Base-by-base conservation (phyloP, 2,888 invertebrate genomes). In the Nipponacmea schrenckii region DNA sequence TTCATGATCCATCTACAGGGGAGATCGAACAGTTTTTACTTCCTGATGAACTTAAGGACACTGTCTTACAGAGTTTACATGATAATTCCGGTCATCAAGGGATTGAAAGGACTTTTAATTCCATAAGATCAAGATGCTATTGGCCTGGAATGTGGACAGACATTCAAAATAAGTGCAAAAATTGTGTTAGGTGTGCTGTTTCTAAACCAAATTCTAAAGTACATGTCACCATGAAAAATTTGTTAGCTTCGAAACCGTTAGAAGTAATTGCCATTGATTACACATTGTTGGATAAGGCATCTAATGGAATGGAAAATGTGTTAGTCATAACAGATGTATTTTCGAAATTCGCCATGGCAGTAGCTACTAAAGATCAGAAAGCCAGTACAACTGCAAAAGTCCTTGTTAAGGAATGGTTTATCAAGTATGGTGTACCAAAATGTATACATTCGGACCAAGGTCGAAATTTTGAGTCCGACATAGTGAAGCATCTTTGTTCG, bases 261-360 rank as follows among this genome's bases (percentile, higher is more conserved):
- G 77, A 79, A 46, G 68, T 76, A 15, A 50, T 81, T 12, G 75
- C 77, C 12, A 73, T 81, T 17, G 80, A 80, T 65, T 81, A 80
- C 62, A 76, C 77, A 4, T 15, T 74, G 5, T 64, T 81, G 50
- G 76, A 80, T 27, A 62, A n/a, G 63, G 70, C 73, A n/a, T 62
- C 48, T n/a, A 67, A 72, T 71, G 77, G 77, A 14, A 80, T 67
- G 78, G 78, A 80, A 64, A 76, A 80, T 68, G 79, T 80, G 10
- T 63, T 81, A 20, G 79, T 80, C 10, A 72, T 80, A 67, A 78
- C 79, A 2, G 81, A 79, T 66, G 73, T 78, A 0, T 77, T 72
- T 64, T 67, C 70, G 26, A 74, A 75, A 66, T 73, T 70, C 48
- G 74, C 73, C 14, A 48, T 69, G n/a, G 74, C 76, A 15, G 63